Evolutionary conservation across 2,797 vertebrate genomes (phyloP), one percentile per base, ranked within the genome.

Genomic region (Peromyscus eremicus): DNA sequence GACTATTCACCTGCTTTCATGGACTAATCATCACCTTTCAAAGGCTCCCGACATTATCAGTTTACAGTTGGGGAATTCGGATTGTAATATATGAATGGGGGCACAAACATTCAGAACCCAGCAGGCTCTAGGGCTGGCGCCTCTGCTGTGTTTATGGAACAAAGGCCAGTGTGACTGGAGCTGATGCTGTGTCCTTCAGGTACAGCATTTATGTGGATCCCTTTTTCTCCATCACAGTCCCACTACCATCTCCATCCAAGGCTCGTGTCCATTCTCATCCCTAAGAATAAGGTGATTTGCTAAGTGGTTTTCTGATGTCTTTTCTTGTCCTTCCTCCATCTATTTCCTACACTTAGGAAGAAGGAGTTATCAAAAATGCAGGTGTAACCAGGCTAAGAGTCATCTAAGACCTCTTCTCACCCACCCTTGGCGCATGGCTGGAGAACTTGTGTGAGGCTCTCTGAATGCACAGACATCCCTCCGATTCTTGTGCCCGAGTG

Each of bases 371-470:
- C 62, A 86, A 34, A 92, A 76, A 57, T 9, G 29, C 71, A 46
- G 49, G 27, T 23, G 29, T 52, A n/a, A 29, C 27, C 29, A 46
- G 57, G 21, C 17, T 32, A 52, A 68, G 70, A 29, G 27, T 71
- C 73, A 62, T 17, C 52, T 29, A 29, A 0, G 70, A 60, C 0
- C 2, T n/a, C 86, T 40, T 5, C 71, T 80, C 21, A 23, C 14
- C 17, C 29, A 8, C 0, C 0, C 64, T 77, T 0, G 0, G 55
- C 0, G 1, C 16, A 34, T 4, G 16, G 32, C 25, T 57, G 19
- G 2, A 11, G 46, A 55, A 27, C 21, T 29, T 21, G 6, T 10
- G 0, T 27, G 66, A 52, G 73, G 4, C 71, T 76, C 52, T 66
- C 55, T 43, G 76, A 81, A 46, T 43, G 52, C 2, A 19, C 0